phyloP scores from a whole-genome alignment of 2,797 vertebrate species.

The Danionella dracula region DNA sequence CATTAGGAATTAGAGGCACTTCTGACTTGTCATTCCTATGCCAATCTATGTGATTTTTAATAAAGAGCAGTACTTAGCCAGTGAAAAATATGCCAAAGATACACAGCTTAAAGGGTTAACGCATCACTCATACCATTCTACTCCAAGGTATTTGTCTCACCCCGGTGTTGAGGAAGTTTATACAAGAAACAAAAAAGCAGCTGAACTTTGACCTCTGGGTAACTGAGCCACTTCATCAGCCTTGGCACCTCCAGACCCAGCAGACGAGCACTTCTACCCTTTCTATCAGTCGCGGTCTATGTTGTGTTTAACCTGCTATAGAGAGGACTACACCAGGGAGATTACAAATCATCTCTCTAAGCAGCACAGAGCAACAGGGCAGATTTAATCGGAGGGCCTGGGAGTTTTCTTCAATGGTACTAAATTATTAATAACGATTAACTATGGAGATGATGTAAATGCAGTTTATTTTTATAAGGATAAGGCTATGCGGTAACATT shows the following conservation, averaged over 20 bases:
- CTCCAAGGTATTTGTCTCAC: no score
- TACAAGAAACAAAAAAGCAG: not conserved
- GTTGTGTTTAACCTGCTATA: not conserved
- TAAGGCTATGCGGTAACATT: no score
- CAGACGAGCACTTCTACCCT: not conserved
- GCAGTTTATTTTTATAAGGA: no score
- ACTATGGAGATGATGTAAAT: no score
- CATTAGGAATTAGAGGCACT: no score
- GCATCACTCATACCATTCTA: no score
- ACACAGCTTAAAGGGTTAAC: no score
- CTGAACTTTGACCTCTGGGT: conserved; percentile 1
- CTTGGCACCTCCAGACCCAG: conserved; percentile 2
- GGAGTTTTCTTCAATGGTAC: not conserved
- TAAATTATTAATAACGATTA: conserved; percentile 19
- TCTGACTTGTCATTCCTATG: no score
- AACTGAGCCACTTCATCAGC: conserved; percentile 18
- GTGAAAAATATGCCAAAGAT: no score
- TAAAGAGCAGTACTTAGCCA: no score
- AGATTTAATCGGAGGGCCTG: not conserved
- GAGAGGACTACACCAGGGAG: not conserved
- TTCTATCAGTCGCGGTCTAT: not conserved
- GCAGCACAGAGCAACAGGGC: not conserved
- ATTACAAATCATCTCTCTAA: conserved; percentile 1
- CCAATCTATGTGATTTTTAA: no score
- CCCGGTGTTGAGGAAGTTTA: not conserved